phyloP scores from a whole-genome alignment of 2,888 invertebrate genomes.

The Polyommatus iphigenia region DNA sequence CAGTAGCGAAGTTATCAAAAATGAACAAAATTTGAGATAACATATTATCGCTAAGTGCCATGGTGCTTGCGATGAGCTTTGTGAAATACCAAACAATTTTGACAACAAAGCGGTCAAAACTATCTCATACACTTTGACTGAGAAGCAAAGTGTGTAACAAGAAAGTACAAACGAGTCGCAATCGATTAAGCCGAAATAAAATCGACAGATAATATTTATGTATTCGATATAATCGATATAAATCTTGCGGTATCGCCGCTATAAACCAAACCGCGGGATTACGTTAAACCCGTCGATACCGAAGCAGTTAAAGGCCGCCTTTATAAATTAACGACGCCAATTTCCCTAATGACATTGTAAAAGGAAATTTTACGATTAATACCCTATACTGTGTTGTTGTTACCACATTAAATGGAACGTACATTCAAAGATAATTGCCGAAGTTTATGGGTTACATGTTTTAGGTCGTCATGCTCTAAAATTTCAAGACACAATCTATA shows the following conservation, averaged over 20 bases:
- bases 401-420: slow-evolving; percentile 33
- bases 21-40: too few relatives aligned
- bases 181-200: slow-evolving; percentile 55
- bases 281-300: slow-evolving; percentile 74
- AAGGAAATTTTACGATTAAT: slow-evolving; percentile 74
- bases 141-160: neutral
- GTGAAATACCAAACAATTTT: neutral
- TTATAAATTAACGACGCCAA: slow-evolving; percentile 76
- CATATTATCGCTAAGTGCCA: too few relatives aligned
- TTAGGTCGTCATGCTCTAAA: neutral
- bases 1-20: too few relatives aligned
- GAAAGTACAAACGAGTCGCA: slow-evolving; percentile 23
- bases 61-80: too few relatives aligned
- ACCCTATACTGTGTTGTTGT: slow-evolving; percentile 47
- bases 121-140: too few relatives aligned
- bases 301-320: slow-evolving; percentile 66
- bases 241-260: slow-evolving; percentile 66
- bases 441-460: neutral
- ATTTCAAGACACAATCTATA: neutral
- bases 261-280: slow-evolving; percentile 77
- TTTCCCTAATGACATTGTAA: slow-evolving; percentile 79
- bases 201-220: slow-evolving; percentile 57
- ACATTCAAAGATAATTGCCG: slow-evolving; percentile 31
- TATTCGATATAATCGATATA: slow-evolving; percentile 61
- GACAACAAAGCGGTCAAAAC: neutral